Percentiles rank a stretch among this genome's conserved stretches.
Evolutionary conservation across 2,797 vertebrate genomes (phyloP).

Genomic region (Pitangus sulphuratus): DNA sequence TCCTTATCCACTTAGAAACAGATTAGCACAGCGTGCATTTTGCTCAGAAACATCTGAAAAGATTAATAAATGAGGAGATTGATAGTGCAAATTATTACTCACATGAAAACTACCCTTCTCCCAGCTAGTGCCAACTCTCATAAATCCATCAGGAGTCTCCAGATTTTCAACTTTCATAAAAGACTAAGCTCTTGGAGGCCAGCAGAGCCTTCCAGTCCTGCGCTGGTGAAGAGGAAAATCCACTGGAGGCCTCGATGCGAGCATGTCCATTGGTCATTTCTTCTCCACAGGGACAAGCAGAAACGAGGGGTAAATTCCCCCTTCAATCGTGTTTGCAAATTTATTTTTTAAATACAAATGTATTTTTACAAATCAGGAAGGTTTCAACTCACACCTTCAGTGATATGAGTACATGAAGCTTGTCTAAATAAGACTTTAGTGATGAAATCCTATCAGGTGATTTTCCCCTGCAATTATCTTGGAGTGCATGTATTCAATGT

Average conservation of each 20-base stretch:
- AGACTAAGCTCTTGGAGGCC: neutral
- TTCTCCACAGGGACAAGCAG: neutral
- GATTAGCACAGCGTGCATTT: neutral
- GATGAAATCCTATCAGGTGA: neutral
- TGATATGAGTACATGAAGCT: neutral
- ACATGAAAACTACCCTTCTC: neutral
- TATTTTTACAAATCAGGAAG: neutral
- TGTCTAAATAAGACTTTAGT: neutral
- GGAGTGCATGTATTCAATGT: neutral
- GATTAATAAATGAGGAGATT: neutral
- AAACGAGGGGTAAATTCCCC: neutral
- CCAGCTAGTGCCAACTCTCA: neutral
- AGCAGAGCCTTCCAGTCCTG: neutral
- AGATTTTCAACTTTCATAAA: neutral
- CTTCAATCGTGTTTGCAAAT: neutral
- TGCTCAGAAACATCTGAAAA: constrained; percentile 23
- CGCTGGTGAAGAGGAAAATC: neutral
- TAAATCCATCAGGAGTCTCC: neutral
- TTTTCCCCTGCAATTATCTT: neutral
- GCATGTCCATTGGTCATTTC: neutral
- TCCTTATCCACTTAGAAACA: constrained; percentile 4
- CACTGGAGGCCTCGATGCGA: fast-evolving
- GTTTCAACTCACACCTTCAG: neutral
- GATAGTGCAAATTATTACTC: neutral
- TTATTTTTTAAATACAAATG: neutral